phyloP scores from a whole-genome alignment of 2,888 invertebrate species.

The Cephus rjabovi region DNA sequence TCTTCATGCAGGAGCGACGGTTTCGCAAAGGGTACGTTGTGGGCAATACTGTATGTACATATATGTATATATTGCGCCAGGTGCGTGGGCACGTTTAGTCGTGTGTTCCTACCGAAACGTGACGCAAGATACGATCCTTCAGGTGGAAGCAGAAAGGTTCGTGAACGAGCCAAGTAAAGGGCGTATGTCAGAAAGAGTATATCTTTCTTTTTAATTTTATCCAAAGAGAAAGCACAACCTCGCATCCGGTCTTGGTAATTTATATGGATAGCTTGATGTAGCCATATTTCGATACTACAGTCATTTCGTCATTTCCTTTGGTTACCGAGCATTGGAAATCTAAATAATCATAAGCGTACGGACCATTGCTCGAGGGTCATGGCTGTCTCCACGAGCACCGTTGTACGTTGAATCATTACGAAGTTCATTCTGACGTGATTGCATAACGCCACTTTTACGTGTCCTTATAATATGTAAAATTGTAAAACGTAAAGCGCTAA shows the following conservation, averaged over 20 bases:
- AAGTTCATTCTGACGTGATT: background rate
- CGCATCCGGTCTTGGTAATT: background rate
- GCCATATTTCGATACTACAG: background rate
- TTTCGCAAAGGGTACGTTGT: background rate
- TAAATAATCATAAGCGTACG: background rate
- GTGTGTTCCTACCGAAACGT: background rate
- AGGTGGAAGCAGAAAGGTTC: background rate
- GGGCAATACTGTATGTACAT: background rate
- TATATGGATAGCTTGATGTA: background rate
- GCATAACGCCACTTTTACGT: background rate
- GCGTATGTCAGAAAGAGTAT: background rate
- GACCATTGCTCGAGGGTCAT: background rate
- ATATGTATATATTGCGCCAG: background rate
- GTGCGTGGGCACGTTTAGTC: background rate
- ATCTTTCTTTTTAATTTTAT: background rate
- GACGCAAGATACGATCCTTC: background rate
- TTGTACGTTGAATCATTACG: background rate
- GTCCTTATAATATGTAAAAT: background rate
- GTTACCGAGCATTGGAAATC: background rate
- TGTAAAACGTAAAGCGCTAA: background rate
- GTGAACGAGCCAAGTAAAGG: background rate
- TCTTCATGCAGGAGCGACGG: background rate
- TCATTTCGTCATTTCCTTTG: background rate
- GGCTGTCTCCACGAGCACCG: background rate
- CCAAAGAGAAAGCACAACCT: background rate